These are phyloP conservation scores for Mormyrops boulengeri DNA, from an alignment of 2,797 vertebrate genomes.

Conservation along the genomic window DNA sequence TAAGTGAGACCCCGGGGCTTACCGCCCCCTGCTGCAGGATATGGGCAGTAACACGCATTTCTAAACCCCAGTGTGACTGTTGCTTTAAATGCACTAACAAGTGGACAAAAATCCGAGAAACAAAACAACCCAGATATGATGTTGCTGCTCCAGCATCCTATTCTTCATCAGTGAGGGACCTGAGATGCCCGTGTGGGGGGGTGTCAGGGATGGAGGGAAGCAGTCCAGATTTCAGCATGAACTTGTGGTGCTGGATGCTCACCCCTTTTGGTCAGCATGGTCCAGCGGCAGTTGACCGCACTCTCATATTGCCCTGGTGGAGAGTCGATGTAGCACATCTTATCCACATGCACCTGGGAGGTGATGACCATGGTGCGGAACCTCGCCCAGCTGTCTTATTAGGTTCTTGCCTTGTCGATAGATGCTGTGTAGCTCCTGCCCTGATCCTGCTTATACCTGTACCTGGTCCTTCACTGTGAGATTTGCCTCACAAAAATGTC, in stretches of 20 bases:
- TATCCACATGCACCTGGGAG: conserved; percentile 79
- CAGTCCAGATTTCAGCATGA: not conserved
- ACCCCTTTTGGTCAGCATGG: conserved; percentile 81
- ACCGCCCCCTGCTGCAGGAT: no score
- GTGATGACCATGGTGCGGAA: conserved; percentile 77
- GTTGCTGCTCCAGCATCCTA: not conserved
- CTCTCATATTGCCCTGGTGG: conserved; percentile 71
- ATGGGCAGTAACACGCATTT: not conserved
- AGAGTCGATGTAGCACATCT: conserved; percentile 84
- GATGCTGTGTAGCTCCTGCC: not conserved
- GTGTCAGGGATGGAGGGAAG: not conserved
- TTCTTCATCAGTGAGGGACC: not conserved
- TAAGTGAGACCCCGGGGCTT: no score
- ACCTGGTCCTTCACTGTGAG: not conserved
- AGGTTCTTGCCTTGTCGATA: not conserved
- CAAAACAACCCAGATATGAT: not conserved
- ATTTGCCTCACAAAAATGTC: not conserved
- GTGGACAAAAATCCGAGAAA: not conserved
- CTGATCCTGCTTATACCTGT: not conserved
- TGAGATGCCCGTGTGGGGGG: not conserved
- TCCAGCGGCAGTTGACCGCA: conserved; percentile 70
- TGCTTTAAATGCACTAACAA: not conserved
- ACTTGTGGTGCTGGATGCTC: conserved; percentile 23
- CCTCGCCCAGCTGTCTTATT: conserved; percentile 55
- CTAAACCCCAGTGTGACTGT: not conserved